Conservation (phyloP, 2,888 invertebrate genomes). For the Amiota communis region DNA sequence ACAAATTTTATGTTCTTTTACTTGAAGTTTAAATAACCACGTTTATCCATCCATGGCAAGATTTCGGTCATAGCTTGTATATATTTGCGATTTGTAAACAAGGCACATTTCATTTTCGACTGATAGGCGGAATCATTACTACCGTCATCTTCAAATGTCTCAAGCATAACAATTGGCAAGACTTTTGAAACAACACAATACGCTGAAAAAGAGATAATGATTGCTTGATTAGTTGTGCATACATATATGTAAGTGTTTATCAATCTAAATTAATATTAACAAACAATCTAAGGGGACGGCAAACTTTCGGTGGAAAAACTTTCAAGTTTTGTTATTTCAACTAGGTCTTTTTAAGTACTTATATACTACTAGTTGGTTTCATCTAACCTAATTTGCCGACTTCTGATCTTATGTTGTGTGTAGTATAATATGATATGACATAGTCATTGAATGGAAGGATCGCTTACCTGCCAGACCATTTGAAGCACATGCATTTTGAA, state of each 20-base stretch:
- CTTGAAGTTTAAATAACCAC: slow-evolving; percentile 55
- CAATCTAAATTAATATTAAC: no score
- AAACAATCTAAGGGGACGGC: no score
- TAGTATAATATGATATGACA: no score
- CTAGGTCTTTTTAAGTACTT: no score
- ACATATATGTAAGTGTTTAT: no score
- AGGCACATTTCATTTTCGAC: slow-evolving; percentile 52
- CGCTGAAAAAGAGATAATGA: slow-evolving; percentile 44
- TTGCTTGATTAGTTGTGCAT: neutral
- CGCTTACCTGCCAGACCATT: slow-evolving; percentile 60
- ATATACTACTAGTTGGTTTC: no score
- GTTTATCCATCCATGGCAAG: slow-evolving; percentile 64
- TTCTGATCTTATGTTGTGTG: no score
- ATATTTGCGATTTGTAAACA: slow-evolving; percentile 61
- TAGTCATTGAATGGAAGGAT: neutral
- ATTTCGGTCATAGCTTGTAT: slow-evolving; percentile 56
- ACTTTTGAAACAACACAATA: slow-evolving; percentile 60
- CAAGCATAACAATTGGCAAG: slow-evolving; percentile 60
- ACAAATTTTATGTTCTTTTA: slow-evolving; percentile 61
- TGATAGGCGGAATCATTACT: slow-evolving; percentile 44
- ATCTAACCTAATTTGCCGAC: neutral
- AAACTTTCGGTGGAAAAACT: no score
- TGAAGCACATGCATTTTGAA: slow-evolving; percentile 54
- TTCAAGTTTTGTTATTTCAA: no score
- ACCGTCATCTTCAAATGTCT: slow-evolving; percentile 52